Base-by-base conservation (phyloP, 2,113 vertebrate genomes). In the Bufo bufo region DNA sequence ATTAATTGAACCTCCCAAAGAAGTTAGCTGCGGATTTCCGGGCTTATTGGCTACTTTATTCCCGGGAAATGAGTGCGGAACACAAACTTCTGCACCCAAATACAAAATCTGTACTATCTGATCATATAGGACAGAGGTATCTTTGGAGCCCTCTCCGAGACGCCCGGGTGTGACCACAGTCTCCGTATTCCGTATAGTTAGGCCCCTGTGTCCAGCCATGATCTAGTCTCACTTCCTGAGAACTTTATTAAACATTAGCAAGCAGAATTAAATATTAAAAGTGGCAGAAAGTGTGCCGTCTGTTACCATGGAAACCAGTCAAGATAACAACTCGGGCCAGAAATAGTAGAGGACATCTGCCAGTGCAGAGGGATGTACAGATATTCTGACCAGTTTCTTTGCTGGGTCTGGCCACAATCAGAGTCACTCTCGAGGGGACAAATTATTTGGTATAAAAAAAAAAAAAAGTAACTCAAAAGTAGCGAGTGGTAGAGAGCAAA, bases 251-350 rank as follows among this genome's bases (percentile, higher is more conserved):
- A 72, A 54, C 50, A 72, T 71, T 77, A 11, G 20, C 49, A 69
- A 43, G 13, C 8, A 20, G 61, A 45, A 58, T 17, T 45, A 52
- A 52, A 52, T 54, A 87, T 80, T 80, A 80, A 47, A 56, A 63
- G 16, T 8, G 45, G 71, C 43, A 20, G 19, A 63, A 75, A 52
- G 20, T 1, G 20, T 13, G 23, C 65, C 54, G 74, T 47, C 59
- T n/a, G 77, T 80, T 87, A 50, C 85, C 61, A 80, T 87, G 77
- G 85, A 23, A 50, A 87, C 77, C 12, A 63, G 12, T 33, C 13
- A 33, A 43, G 85, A 58, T 80, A 80, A 87, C 71, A 61, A 77
- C 50, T 79, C 50, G 33, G n/a, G 5, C 33, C 16, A 19, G n/a
- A 54, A 69, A 80, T 4, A 87, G 61, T 23, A 43, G 6, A 80